These are phyloP conservation scores for Sinosuthora webbiana DNA, from an alignment of 2,113 vertebrate genomes.

Conservation along the genomic window DNA sequence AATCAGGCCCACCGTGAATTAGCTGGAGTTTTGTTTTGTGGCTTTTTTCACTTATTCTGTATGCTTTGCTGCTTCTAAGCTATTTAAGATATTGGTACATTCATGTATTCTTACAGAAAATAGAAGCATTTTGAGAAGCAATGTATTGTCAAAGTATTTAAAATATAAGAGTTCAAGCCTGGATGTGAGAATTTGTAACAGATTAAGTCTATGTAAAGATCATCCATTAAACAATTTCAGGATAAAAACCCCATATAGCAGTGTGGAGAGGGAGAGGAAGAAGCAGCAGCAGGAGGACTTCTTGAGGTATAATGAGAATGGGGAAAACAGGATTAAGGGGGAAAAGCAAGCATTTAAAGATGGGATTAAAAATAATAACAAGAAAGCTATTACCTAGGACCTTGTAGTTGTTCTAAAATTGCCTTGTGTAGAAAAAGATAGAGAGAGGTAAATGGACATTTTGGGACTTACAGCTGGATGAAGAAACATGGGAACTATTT, in stretches of 20 bases:
- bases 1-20: background rate
- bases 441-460: background rate
- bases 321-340: background rate
- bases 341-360: background rate
- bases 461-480: background rate
- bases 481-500: background rate
- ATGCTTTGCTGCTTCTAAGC: background rate
- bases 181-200: background rate
- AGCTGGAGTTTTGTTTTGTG: background rate
- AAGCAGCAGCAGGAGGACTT: background rate
- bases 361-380: background rate
- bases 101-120: background rate
- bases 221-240: background rate
- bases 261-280: background rate
- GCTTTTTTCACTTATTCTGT: background rate
- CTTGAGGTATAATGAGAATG: background rate
- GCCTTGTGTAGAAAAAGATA: background rate
- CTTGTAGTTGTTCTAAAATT: background rate
- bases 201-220: background rate
- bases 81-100: background rate
- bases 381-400: background rate
- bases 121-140: background rate
- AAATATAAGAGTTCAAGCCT: background rate
- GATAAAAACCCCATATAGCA: accelerated
- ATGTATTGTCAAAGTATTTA: background rate